These are phyloP conservation scores for Sarcophaga subvicina DNA, from an alignment of 2,888 invertebrate genomes.

Conservation along the genomic window DNA sequence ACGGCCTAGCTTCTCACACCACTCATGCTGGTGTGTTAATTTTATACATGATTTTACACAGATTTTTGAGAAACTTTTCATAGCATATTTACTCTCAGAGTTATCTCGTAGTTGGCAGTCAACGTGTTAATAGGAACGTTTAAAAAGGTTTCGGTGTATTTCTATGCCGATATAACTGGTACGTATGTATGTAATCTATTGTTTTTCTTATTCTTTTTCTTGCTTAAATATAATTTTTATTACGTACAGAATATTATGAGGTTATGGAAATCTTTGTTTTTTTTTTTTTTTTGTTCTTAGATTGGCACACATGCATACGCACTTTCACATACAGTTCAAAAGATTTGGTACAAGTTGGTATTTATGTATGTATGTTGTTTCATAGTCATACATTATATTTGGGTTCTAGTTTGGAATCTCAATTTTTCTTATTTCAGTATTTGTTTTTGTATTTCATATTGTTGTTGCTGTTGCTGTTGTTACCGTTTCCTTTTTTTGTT, in stretches of 20 bases:
- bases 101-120: too few species aligned
- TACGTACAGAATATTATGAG: constrained; percentile 34
- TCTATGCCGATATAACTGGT: background rate
- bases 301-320: too few species aligned
- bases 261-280: constrained; percentile 35
- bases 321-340: too few species aligned
- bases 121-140: too few species aligned
- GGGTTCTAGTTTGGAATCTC: constrained; percentile 18
- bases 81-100: too few species aligned
- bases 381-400: background rate
- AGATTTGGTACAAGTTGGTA: too few species aligned
- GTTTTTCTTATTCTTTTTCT: background rate
- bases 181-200: constrained; percentile 13
- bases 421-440: constrained; percentile 2
- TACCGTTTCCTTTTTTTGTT: background rate
- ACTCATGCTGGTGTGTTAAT: too few species aligned
- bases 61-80: too few species aligned
- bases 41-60: too few species aligned
- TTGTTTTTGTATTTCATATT: background rate
- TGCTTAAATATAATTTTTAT: constrained; percentile 22
- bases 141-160: background rate
- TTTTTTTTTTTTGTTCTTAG: background rate
- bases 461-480: background rate
- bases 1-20: too few species aligned
- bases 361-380: background rate